Evolutionary conservation across 2,888 invertebrate genomes (phyloP).

Genomic region (Drosophila trichaetosa): DNA sequence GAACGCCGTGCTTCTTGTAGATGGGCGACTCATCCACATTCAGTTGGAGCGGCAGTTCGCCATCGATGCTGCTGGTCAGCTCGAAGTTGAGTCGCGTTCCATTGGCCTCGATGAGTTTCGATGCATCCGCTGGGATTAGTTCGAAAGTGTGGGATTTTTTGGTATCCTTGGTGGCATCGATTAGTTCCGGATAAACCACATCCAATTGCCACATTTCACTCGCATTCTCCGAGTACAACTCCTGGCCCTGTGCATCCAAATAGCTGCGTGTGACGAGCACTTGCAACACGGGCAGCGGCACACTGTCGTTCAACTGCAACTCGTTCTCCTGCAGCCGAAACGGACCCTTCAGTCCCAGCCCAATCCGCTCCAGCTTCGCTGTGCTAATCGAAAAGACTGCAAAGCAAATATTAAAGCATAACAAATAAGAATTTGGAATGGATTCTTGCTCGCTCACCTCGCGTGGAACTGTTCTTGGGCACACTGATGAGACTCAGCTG

Average conservation of each 20-base stretch:
- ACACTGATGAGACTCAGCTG: constrained; percentile 88
- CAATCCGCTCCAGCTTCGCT: constrained; percentile 85
- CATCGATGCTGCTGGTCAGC: constrained; percentile 78
- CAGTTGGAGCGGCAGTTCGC: constrained; percentile 86
- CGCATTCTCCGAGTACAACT: constrained; percentile 69
- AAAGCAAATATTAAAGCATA: background rate
- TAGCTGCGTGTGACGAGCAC: constrained; percentile 75
- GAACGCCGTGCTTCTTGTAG: constrained; percentile 89
- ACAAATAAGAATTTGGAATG: background rate
- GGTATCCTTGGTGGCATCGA: constrained; percentile 85
- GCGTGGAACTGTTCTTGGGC: constrained; percentile 73
- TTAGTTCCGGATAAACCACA: constrained; percentile 78
- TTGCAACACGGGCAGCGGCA: constrained; percentile 67
- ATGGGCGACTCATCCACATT: constrained; percentile 89
- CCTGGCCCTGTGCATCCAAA: constrained; percentile 66
- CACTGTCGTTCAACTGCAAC: constrained; percentile 55
- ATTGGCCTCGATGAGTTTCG: constrained; percentile 55
- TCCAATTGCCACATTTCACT: constrained; percentile 80
- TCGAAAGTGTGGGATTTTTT: constrained; percentile 83
- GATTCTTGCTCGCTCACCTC: constrained; percentile 50
- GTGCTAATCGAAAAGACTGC: constrained; percentile 80
- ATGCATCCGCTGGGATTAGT: constrained; percentile 61
- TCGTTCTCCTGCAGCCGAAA: constrained; percentile 86
- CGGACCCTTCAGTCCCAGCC: constrained; percentile 87
- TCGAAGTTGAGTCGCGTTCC: constrained; percentile 75